Base-by-base conservation (phyloP, 1,140 invertebrate genomes). In the Ceratoteleas bidentatus region DNA sequence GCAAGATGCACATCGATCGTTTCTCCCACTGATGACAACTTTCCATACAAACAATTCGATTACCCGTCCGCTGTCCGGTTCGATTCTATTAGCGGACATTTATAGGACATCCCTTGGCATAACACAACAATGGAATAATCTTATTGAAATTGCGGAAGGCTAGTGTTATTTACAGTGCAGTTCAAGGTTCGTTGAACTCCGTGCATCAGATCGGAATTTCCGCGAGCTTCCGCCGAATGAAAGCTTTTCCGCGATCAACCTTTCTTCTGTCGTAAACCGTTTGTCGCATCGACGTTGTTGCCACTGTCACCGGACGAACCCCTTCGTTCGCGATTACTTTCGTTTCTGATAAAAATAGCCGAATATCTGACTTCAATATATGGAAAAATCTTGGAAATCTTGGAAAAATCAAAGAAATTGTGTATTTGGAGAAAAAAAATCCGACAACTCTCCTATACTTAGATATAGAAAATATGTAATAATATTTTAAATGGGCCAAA, bases 101-200 rank as follows among this genome's bases (percentile, higher is more conserved):
- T 47, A 47, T n/a, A 47, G 13, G 11, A 47, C 45, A n/a, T 6
- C 13, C 7, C 16, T 60, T 60, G 57, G 45, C 11, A 47, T 32
- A 60, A 45, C 45, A 45, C 6, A 60, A 60, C 57, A 32, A 52
- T 33, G 52, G 13, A 62, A 74, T 74, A 64, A 53, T 56, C 53
- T 57, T 40, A 50, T 66, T 68, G 62, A 76, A 61, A 47, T 60
- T 49, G 56, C 45, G 47, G 60, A 76, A 65, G 50, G 54, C 33
- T 34, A 49, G 53, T 45, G 53, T 72, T 72, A 72, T 72, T 72
- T 47, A 53, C 40, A 61, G 47, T 34, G 38, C 13, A 53, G 62
- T 76, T 76, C 60, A 66, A 75, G 36, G 73, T 74, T 76, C 62
- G 62, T 66, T 76, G 62, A 60, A 61, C 69, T 43, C 57, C 32